Base-by-base conservation (phyloP, 1,140 invertebrate species). In the Probaryconus sp. region DNA sequence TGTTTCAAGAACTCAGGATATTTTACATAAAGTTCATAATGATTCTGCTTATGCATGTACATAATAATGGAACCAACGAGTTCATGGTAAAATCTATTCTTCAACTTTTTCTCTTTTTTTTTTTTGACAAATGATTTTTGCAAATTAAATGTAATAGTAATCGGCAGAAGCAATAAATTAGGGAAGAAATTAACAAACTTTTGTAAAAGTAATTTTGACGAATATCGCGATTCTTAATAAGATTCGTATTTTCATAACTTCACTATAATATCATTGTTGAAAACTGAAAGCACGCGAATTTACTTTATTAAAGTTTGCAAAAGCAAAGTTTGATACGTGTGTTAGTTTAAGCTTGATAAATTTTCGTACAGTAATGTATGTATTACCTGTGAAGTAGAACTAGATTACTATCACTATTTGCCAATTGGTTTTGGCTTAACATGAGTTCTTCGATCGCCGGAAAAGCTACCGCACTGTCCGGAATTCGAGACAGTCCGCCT, bases 381-480 rank as follows among this genome's bases (percentile, higher is more conserved):
- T 16, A 16, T 7, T 83, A 86, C 86, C 85, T 83, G 45, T 81
- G 76, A 35, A 88, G 65, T 24, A 88, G 50, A 1, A 38, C 40
- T 7, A 87, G 69, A 72, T 88, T 87, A 31, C 79, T 84, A 56
- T 87, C 77, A 18, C 42, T 14, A 50, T 80, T 79, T 17, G 76
- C 64, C 13, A 89, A 83, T 48, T 89, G 89, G 47, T 91, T 90
- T 40, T 89, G 86, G 60, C 87, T 89, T 11, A 91, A 79, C 17
- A 89, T 83, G 30, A 91, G 72, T 50, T 91, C 89, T 69, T 90
- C 89, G 20, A 90, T 79, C 13, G 73, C 83, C 5, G 78, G 68
- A 35, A 87, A 88, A n/a, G 84, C 81, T 31, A 83, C 28, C 60
- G 80, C 76, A 37, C 85, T 79, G 60, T 89, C 81, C 43, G 87